Conservation (phyloP, 2,797 vertebrate species). For the Tamandua tetradactyla region DNA sequence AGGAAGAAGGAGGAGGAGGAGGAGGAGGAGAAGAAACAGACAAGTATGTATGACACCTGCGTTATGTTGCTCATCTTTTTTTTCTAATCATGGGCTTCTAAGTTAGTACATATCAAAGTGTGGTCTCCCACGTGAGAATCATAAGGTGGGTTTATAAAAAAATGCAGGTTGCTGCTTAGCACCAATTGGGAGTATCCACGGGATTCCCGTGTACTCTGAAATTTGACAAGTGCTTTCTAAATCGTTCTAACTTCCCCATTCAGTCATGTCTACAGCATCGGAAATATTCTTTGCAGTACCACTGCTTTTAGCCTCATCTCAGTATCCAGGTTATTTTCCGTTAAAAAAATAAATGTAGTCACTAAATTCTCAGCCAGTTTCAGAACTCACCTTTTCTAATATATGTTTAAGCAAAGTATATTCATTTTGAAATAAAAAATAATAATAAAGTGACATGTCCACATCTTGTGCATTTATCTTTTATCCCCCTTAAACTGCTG, state of each 20-base stretch:
- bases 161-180: background rate
- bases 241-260: background rate
- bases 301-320: background rate
- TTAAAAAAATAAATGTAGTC: background rate
- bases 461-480: background rate
- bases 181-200: background rate
- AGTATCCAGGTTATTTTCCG: background rate
- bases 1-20: background rate
- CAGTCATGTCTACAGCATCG: background rate
- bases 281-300: background rate
- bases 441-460: background rate
- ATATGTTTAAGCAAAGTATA: background rate
- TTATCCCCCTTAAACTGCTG: background rate
- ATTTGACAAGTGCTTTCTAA: background rate
- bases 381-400: background rate
- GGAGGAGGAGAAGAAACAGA: background rate
- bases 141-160: background rate
- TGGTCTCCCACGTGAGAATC: background rate
- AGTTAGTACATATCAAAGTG: background rate
- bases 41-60: background rate
- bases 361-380: background rate
- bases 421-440: slow-evolving; percentile 36
- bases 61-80: background rate
- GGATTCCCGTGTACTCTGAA: background rate
- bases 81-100: background rate